Base-by-base conservation (phyloP, 2,113 vertebrate species). In the Nicator chloris region DNA sequence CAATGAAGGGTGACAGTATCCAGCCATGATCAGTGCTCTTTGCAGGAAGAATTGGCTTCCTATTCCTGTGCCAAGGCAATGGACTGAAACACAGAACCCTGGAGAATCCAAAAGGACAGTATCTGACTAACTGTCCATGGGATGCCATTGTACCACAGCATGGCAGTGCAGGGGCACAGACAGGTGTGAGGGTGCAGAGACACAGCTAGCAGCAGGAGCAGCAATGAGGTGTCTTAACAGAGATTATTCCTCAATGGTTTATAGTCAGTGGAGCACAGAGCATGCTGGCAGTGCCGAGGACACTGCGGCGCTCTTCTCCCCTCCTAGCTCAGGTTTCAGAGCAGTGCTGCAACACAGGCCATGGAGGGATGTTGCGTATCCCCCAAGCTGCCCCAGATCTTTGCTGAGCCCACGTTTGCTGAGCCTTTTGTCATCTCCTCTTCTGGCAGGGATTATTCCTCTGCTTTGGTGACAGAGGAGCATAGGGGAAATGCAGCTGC, bases 281-380 rank as follows among this genome's bases (percentile, higher is more conserved):
- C 3, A 1, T 61, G 31, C 51, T 2, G 3, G 71, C 68, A 61
- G 72, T 59, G 42, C 37, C 0, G 0, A 69, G 33, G 45, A 17
- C 5, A 7, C 44, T 49, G 63, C 0, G 0, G 44, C 1, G 0
- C 75, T 51, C 26, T 69, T 44, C 44, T 78, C 15, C 11, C 11
- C 42, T 92, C 22, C 68, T 39, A 28, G 31, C 23, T 50, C 30
- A 37, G n/a, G 18, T 82, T 78, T 78, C 60, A 79, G 61, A 88
- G 66, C 51, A 59, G 61, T 7, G 6, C 39, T 80, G 39, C 7
- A 7, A 19, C 28, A 30, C 39, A 61, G 50, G 75, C 76, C 39
- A 18, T 19, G 30, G 60, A 61, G 28, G n/a, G 16, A 7, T 76
- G 23, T 39, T 85, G 27, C 47, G 4, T 30, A 9, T 26, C 12